phyloP scores from a whole-genome alignment of 2,888 invertebrate genomes.

The Tridacna crocea region DNA sequence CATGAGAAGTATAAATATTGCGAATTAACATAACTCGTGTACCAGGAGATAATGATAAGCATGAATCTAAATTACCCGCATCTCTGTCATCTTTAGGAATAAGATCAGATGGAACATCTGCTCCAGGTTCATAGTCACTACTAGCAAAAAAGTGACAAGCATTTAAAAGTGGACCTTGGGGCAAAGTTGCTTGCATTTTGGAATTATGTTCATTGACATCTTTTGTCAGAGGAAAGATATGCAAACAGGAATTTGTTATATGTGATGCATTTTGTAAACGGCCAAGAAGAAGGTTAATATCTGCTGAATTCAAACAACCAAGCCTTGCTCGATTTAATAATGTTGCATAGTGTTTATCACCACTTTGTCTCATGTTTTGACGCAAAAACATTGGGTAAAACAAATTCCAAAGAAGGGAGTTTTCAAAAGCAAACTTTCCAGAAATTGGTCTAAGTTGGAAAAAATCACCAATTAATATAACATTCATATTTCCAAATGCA shows the following conservation, averaged over 20 bases:
- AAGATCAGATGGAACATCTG: constrained; percentile 10
- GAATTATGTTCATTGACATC: not conserved
- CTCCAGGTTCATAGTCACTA: constrained; percentile 22
- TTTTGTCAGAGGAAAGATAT: constrained; percentile 19
- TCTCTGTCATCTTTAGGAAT: constrained; percentile 9
- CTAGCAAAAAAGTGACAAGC: constrained; percentile 33
- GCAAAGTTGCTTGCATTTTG: not conserved
- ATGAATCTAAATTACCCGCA: not conserved
- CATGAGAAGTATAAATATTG: not conserved
- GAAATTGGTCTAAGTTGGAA: constrained; percentile 42
- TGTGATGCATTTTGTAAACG: no score
- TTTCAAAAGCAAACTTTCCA: constrained; percentile 34
- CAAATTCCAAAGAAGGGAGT: constrained; percentile 41
- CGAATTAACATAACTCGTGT: constrained; percentile 20
- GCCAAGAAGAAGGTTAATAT: constrained; percentile 8
- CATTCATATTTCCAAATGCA: constrained; percentile 50
- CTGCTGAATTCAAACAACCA: constrained; percentile 19
- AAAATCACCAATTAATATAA: constrained; percentile 52
- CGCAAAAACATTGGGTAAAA: constrained; percentile 41
- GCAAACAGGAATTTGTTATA: constrained; percentile 30
- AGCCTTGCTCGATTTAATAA: constrained; percentile 34
- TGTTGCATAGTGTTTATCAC: not conserved
- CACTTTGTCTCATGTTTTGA: constrained; percentile 45
- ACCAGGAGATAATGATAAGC: not conserved
- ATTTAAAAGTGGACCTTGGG: not conserved